A percentile compares a stretch with the other conserved stretches of the same genome.
Conservation (phyloP, 2,888 invertebrate genomes). For the Penaeus monodon region DNA sequence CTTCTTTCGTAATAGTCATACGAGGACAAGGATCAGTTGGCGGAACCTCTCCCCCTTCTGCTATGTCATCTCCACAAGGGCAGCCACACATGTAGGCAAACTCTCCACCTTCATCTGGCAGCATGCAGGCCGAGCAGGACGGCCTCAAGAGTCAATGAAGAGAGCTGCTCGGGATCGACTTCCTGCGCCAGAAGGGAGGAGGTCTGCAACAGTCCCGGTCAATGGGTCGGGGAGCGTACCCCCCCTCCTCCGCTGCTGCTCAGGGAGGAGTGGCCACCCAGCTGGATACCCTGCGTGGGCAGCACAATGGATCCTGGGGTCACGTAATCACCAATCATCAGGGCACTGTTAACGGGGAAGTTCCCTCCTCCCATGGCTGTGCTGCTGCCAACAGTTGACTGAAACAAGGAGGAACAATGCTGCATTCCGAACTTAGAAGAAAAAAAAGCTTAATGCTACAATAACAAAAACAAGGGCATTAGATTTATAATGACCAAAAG, state of each 20-base stretch:
- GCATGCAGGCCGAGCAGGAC: too few species aligned
- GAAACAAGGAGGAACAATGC: neutral
- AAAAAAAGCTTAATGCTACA: neutral
- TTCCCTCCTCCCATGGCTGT: conserved; percentile 35
- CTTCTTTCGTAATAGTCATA: too few species aligned
- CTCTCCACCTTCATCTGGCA: too few species aligned
- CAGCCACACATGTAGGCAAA: too few species aligned
- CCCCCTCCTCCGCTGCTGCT: conserved; percentile 2
- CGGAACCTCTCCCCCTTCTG: too few species aligned
- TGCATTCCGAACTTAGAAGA: neutral
- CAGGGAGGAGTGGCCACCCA: conserved; percentile 23
- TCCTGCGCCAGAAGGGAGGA: neutral
- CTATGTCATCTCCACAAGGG: too few species aligned
- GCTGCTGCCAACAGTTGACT: conserved; percentile 17
- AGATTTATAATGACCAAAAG: too few species aligned
- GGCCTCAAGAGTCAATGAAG: too few species aligned
- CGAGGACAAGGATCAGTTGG: too few species aligned
- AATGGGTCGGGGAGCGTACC: conserved; percentile 24
- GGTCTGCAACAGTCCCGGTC: conserved; percentile 24
- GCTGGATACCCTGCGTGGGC: conserved; percentile 63
- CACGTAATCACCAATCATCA: conserved; percentile 84
- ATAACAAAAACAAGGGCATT: too few species aligned
- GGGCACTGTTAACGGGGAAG: conserved; percentile 62
- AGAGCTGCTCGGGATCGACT: too few species aligned
- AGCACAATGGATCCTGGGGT: conserved; percentile 71